Evolutionary conservation across 2,888 invertebrate genomes (phyloP).

Genomic region (Cosmia pyralina): DNA sequence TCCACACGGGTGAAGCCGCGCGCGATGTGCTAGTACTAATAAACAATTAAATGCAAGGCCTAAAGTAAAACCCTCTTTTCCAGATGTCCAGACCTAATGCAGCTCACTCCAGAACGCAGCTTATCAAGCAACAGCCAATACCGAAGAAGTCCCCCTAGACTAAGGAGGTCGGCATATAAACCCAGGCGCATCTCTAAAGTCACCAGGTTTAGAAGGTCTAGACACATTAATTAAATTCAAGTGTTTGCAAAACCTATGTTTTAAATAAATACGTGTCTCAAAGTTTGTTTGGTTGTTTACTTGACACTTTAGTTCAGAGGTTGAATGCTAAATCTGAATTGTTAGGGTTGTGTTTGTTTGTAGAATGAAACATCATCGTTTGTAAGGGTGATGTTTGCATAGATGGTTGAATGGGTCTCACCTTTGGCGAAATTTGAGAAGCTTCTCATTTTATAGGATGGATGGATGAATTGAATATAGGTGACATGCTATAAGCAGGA

Average conservation of each 20-base stretch:
- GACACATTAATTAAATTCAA: constrained; percentile 57
- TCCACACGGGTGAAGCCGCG: too few species aligned
- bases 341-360: constrained; percentile 16
- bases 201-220: constrained; percentile 33
- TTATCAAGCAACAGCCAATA: constrained; percentile 24
- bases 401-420: not conserved
- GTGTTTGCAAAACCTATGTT: constrained; percentile 25
- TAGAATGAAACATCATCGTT: not conserved
- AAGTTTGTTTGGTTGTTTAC: constrained; percentile 39
- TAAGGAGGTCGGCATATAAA: constrained; percentile 22
- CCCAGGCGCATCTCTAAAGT: constrained; percentile 21
- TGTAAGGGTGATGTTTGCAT: not conserved
- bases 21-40: too few species aligned
- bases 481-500: not conserved
- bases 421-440: not conserved
- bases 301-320: constrained; percentile 5
- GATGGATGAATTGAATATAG: not conserved
- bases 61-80: constrained; percentile 23
- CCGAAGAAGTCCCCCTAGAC: constrained; percentile 21
- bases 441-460: not conserved
- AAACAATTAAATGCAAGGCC: too few species aligned
- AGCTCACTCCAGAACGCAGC: constrained; percentile 69
- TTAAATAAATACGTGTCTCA: constrained; percentile 56
- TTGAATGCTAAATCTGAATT: constrained; percentile 12
- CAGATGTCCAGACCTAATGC: constrained; percentile 79